Evolutionary conservation across 2,888 invertebrate species (phyloP), one percentile per base, ranked within the genome.

Genomic region (Chloromyia formosa): DNA sequence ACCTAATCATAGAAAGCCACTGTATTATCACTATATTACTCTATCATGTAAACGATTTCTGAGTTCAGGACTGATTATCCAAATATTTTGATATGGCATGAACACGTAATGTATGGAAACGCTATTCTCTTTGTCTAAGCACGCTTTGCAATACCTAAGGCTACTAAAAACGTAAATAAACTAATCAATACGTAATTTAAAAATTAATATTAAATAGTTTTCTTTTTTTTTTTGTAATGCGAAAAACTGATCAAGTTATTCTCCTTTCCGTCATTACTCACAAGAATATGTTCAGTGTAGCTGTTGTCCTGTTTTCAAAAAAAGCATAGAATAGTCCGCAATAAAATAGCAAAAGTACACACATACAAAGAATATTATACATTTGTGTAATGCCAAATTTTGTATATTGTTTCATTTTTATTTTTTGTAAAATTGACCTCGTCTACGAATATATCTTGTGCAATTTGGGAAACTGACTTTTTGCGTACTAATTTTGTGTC

Each of bases 251-350:
- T 42, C 42, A 42, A 49, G 82, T 82, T 83, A 83, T 60, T 60
- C 56, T 58, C 56, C 22, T 60, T 60, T 23, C 27, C 60, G 82
- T 82, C 81, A 82, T 84, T 85, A 85, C 85, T 85, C 85, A 85
- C 85, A 85, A 85, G 85, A 84, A 82, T 82, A 84, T 84, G 84
- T 81, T 84, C 84, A 83, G 84, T 83, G 82, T 84, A 60, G 60
- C 9, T 60, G 60, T 60, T 84, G 82, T 84, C 85, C 85, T 85
- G 35, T 64, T 64, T 45, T 20, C 49, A 85, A 81, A 81, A 82
- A 83, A 83, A 82, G 75, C 72, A 66, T 64, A 74, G 66, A 74
- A 84, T 83, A 82, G 84, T 84, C 83, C 83, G 83, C 82, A 83
- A 60, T 60, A 23, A 27, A 83, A 83, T 82, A 49, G 58, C 22